Evolutionary conservation across 1,140 invertebrate genomes (phyloP), one percentile per base, ranked within the genome.

Genomic region (Pollicipes pollicipes): DNA sequence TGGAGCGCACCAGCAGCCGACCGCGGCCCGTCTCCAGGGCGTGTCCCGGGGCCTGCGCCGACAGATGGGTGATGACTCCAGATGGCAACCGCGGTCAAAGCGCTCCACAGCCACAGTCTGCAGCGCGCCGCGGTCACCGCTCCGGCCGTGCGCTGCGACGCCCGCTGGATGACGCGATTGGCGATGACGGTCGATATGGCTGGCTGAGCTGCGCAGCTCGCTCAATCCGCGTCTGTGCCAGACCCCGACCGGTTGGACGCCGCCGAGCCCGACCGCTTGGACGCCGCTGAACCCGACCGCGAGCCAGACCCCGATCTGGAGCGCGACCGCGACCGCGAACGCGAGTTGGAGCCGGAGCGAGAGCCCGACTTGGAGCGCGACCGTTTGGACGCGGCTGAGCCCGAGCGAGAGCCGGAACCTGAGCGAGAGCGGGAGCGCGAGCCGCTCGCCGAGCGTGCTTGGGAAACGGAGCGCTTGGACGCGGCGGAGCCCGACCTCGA

Each of bases 391-490:
- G n/a, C 64, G 45, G 37, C 37, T 73, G 77, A 73, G 64, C 58
- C 27, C 8, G 73, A 73, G 29, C 35, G 69, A 8, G 72, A 73
- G 28, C 68, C 66, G 66, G 72, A 72, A 16, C 45, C 28, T 13
- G 77, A 78, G 37, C 75, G 73, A 16, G 76, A 77, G 17, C 74
- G 70, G 69, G 80, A 80, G n/a, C 73, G 70, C 17, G 78, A 78
- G 30, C 73, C 75, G 58, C 72, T 73, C 73, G 80, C 77, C 74
- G 83, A 80, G 69, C 79, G 68, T n/a, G n/a, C n/a, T n/a, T n/a
- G n/a, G n/a, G n/a, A n/a, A n/a, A n/a, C n/a, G 76, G 83, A 78
- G 16, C 76, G 70, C 21, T 75, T 70, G 68, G 80, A 81, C 28
- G 77, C 76, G 16, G 79, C 75, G 1, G 78, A 79, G 30, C 76